Evolutionary conservation across 2,113 vertebrate genomes (phyloP), one percentile per base, ranked within the genome.

Genomic region (Emydocephalus ijimae): DNA sequence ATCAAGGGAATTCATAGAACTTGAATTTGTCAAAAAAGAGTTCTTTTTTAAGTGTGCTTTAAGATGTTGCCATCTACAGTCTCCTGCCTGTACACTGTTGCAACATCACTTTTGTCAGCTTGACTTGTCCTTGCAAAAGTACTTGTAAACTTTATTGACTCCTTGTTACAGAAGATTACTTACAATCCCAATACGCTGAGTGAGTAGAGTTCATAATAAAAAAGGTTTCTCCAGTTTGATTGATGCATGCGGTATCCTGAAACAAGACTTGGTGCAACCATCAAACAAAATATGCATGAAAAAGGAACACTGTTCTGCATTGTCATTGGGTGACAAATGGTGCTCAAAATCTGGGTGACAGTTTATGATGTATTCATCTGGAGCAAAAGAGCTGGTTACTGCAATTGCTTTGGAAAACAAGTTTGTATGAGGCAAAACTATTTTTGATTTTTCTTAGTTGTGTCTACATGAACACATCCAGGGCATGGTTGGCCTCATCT

Each of bases 131-230:
- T 45, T 20, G n/a, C 95, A 54, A 21, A 61, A 92, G 91, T 91
- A 88, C 95, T 95, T 95, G 94, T 94, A 95, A 96, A 90, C 96
- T 93, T 95, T 94, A 96, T 92, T 95, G 94, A 96, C 94, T 92
- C 48, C 48, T 64, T 95, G 85, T 59, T 87, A 95, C 92, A 93
- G 93, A 95, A 95, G 50, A 93, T 92, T 94, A 69, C 94, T 93
- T 94, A 95, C 94, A 93, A 95, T 96, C 96, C 94, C 92, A 92
- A 0, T 96, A 95, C 93, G 96, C 95, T 55, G 91, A 87, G 93
- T 92, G 94, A 93, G 92, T 39, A 94, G 95, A 89, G 95, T 96
- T 91, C n/a, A 26, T 88, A 93, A 95, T 93, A 39, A 91, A 93
- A 87, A 91, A 48, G 81, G 15, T 93, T 94, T 95, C 94, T 94